Evolutionary conservation across 2,888 invertebrate species (phyloP).

Genomic region (Artemia sinica): DNA sequence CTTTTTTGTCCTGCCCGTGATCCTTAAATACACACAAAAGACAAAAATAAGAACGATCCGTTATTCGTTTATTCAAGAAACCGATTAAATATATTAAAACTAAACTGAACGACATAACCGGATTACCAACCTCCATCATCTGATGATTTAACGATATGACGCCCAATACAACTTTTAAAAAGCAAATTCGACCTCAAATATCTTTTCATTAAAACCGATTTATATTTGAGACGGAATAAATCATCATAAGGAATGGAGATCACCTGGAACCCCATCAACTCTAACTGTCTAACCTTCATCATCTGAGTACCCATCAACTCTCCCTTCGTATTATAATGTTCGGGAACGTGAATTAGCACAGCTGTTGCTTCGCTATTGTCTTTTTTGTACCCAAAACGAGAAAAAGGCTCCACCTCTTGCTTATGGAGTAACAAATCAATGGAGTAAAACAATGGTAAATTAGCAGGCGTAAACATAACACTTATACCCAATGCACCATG

Average conservation of each 20-base stretch:
- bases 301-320: conserved; percentile 44
- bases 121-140: neutral
- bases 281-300: conserved; percentile 45
- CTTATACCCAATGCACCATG: conserved; percentile 32
- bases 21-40: too few relatives aligned
- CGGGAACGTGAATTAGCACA: conserved; percentile 44
- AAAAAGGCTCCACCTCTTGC: conserved; percentile 28
- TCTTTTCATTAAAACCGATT: conserved; percentile 36
- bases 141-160: neutral
- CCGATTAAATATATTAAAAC: too few relatives aligned
- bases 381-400: conserved; percentile 12
- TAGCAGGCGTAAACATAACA: conserved; percentile 39
- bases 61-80: too few relatives aligned
- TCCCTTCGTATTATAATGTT: conserved; percentile 43
- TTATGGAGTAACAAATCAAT: conserved; percentile 44
- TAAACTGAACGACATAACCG: too few relatives aligned
- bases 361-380: conserved; percentile 32
- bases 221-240: conserved; percentile 37
- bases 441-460: conserved; percentile 37
- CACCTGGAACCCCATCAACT: conserved; percentile 44
- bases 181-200: conserved; percentile 33
- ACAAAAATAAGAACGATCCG: too few relatives aligned
- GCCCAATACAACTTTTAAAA: neutral
- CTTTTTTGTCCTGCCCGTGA: too few relatives aligned
- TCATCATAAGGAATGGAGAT: conserved; percentile 40